Conservation (phyloP, 2,888 invertebrate genomes). For the Protophormia terraenovae region DNA sequence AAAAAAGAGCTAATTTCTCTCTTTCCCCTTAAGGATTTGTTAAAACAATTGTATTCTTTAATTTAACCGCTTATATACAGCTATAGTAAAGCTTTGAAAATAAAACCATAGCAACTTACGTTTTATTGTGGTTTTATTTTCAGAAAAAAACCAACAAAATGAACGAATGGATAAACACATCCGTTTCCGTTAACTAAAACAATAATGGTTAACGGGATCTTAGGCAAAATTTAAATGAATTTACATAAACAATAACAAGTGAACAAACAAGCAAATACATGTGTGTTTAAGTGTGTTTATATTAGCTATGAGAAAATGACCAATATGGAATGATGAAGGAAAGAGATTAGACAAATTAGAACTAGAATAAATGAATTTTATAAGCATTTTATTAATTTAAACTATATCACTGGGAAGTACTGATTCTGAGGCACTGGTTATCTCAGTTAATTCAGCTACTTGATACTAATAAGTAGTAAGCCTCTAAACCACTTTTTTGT, state of each 20-base stretch:
- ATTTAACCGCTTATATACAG: slow-evolving; percentile 22
- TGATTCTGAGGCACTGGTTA: too few relatives aligned
- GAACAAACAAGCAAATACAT: neutral
- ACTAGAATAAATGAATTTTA: neutral
- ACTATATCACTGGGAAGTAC: too few relatives aligned
- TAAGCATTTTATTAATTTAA: too few relatives aligned
- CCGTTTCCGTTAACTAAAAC: slow-evolving; percentile 60
- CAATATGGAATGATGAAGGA: neutral
- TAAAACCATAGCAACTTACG: slow-evolving; percentile 2
- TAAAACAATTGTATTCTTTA: slow-evolving; percentile 51
- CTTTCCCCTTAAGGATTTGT: neutral
- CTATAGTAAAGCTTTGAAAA: neutral
- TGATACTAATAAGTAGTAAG: too few relatives aligned
- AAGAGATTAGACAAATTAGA: neutral
- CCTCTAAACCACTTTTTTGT: too few relatives aligned
- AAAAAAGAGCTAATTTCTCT: too few relatives aligned
- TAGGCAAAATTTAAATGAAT: slow-evolving; percentile 14
- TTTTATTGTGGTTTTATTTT: slow-evolving; percentile 48
- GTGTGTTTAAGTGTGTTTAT: neutral
- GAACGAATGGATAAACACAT: too few relatives aligned
- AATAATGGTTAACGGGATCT: slow-evolving; percentile 40
- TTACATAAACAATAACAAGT: neutral
- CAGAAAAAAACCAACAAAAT: too few relatives aligned
- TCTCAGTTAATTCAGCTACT: too few relatives aligned
- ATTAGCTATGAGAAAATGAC: neutral